Conservation (phyloP, 2,797 vertebrate species). For the Pantherophis vulpinus region DNA sequence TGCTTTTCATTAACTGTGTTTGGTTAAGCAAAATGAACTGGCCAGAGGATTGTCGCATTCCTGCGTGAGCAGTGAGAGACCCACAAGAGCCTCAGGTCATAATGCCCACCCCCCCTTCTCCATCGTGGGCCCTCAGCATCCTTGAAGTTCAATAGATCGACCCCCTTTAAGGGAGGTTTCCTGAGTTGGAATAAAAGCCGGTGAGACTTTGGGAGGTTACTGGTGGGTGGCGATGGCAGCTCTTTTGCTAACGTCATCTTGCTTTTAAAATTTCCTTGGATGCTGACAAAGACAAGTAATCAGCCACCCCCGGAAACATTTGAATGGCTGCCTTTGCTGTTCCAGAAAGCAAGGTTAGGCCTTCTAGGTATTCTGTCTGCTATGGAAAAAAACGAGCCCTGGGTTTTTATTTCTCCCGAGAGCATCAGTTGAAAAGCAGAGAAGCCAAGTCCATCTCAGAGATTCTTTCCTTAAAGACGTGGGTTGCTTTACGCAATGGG, state of each 20-base stretch:
- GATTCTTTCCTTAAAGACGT: background rate
- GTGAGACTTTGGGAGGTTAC: background rate
- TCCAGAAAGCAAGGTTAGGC: background rate
- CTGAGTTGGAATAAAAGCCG: background rate
- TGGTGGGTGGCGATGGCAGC: background rate
- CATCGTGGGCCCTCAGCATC: background rate
- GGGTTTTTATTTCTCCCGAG: background rate
- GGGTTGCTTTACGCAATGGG: background rate
- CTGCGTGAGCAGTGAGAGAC: fast-evolving
- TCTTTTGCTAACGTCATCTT: slow-evolving; percentile 7
- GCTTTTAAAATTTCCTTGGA: background rate
- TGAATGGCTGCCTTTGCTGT: background rate
- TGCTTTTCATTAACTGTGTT: background rate
- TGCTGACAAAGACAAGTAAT: background rate
- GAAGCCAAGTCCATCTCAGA: background rate
- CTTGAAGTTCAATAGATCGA: background rate
- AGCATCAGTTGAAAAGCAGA: background rate
- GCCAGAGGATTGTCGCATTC: background rate
- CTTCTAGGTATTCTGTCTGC: too few relatives aligned
- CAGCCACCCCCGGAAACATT: background rate
- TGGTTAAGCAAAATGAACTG: fast-evolving
- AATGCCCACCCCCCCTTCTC: background rate
- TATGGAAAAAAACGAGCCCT: background rate
- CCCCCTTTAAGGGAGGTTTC: slow-evolving; percentile 30
- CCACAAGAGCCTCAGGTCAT: fast-evolving